Conservation (phyloP, 2,113 vertebrate genomes). For the Anolis carolinensis region DNA sequence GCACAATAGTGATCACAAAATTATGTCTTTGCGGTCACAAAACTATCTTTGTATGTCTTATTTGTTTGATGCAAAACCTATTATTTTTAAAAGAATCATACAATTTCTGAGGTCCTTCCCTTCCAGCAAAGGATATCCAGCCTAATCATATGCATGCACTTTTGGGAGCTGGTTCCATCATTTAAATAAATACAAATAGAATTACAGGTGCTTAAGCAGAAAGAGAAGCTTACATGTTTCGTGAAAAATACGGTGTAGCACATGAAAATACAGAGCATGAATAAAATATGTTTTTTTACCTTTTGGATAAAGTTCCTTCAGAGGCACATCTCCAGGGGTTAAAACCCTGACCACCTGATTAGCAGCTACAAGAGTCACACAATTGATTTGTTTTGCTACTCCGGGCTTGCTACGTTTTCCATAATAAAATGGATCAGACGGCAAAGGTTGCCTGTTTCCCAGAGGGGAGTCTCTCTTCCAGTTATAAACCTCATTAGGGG, state of each 20-base stretch:
- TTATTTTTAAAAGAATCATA: not conserved
- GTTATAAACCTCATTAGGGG: conserved; percentile 92
- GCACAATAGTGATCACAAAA: not conserved
- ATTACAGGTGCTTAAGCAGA: not conserved
- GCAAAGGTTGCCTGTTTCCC: conserved; percentile 54
- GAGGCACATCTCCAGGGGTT: conserved; percentile 85
- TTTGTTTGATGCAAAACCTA: not conserved
- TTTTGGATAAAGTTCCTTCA: conserved; percentile 91
- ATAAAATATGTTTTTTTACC: conserved; percentile 75
- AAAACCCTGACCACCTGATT: conserved; percentile 92
- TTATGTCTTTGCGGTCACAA: not conserved
- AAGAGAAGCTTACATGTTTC: not conserved
- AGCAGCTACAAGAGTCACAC: conserved; percentile 81
- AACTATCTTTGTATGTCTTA: not conserved
- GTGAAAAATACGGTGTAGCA: not conserved
- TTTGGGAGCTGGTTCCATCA: not conserved
- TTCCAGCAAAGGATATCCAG: not conserved
- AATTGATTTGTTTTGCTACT: conserved; percentile 82
- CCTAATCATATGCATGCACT: not conserved
- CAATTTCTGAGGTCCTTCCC: not conserved
- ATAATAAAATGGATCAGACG: conserved; percentile 77
- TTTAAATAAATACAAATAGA: not conserved
- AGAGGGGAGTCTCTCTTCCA: conserved; percentile 83
- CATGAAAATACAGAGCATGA: not conserved
- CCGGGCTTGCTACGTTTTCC: conserved; percentile 69